phyloP scores from a whole-genome alignment of 2,888 invertebrate genomes.

The Proisotoma minuta region DNA sequence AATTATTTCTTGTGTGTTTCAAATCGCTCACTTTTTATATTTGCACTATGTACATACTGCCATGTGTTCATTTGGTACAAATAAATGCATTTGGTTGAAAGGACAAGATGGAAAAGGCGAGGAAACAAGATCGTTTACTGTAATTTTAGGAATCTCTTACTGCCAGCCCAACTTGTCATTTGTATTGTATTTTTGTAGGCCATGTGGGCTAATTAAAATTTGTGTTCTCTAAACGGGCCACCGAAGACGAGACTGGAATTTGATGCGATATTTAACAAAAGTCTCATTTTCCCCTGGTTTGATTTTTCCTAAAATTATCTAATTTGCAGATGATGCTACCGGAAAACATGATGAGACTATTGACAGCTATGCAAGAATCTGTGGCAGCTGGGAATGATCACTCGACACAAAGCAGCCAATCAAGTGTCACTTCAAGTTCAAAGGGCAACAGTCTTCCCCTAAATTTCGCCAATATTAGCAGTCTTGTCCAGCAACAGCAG shows the following conservation, averaged over 20 bases:
- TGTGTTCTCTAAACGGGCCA: not conserved
- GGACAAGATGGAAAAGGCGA: slow-evolving; percentile 9
- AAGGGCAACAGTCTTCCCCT: slow-evolving; percentile 39
- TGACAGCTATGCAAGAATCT: slow-evolving; percentile 47
- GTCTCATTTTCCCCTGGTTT: not conserved
- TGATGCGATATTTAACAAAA: not conserved
- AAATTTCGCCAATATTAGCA: slow-evolving; percentile 43
- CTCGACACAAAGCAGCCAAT: slow-evolving; percentile 29
- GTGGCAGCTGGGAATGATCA: slow-evolving; percentile 33
- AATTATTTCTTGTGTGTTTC: slow-evolving; percentile 17
- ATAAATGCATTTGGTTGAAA: not conserved
- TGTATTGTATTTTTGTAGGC: slow-evolving; percentile 19
- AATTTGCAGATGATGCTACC: slow-evolving; percentile 46
- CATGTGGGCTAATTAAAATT: slow-evolving; percentile 44
- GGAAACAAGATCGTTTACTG: slow-evolving; percentile 29
- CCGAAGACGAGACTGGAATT: not conserved
- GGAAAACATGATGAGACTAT: slow-evolving; percentile 45
- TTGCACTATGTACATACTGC: not conserved
- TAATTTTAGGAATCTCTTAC: slow-evolving; percentile 47
- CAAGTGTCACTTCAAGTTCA: slow-evolving; percentile 39
- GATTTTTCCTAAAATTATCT: slow-evolving; percentile 4
- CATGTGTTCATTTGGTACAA: not conserved
- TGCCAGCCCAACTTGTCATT: slow-evolving; percentile 24
- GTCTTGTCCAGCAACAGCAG: slow-evolving; percentile 38
- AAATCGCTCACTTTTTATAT: slow-evolving; percentile 9